Percentiles rank a stretch among this genome's conserved stretches.
Evolutionary conservation across 92 coral and sea anemone genomes (phyloP).

Genomic region (Heliopora coerulea): DNA sequence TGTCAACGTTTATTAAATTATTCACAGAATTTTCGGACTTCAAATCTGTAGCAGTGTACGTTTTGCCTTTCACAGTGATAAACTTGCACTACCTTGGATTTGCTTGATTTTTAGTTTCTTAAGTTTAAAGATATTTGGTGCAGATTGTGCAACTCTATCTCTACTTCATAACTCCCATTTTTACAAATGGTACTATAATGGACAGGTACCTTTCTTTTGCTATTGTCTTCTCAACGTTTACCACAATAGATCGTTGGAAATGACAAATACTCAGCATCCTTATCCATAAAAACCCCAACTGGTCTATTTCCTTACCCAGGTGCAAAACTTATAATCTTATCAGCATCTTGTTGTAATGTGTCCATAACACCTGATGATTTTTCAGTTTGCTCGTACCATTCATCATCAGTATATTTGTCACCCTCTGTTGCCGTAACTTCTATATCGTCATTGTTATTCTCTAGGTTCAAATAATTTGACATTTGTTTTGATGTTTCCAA

Average conservation of each 20-base stretch:
- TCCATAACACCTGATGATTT: too few species aligned
- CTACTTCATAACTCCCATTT: conserved; percentile 64
- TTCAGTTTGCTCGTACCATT: conserved; percentile 59
- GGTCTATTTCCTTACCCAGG: conserved; percentile 70
- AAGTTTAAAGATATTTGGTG: conserved; percentile 62
- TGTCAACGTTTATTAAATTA: conserved; percentile 37
- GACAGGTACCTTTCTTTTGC: conserved; percentile 58
- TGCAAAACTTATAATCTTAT: not conserved
- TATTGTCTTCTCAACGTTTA: conserved; percentile 57
- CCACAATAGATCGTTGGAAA: conserved; percentile 75
- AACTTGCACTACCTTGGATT: too few species aligned
- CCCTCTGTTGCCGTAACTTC: conserved; percentile 2
- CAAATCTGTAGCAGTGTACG: conserved; percentile 34
- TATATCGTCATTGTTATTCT: too few species aligned
- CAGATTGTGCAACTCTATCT: conserved; percentile 72
- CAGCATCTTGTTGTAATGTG: too few species aligned
- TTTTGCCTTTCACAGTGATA: conserved; percentile 39
- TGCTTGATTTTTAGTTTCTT: too few species aligned
- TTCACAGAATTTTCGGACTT: too few species aligned
- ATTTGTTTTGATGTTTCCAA: too few species aligned
- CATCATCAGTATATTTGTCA: conserved; percentile 52
- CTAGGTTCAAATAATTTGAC: too few species aligned
- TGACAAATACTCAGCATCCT: too few species aligned
- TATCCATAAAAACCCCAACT: too few species aligned
- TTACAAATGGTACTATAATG: too few species aligned